These are phyloP conservation scores for Semaprochilodus insignis DNA, from an alignment of 2,797 vertebrate genomes.

Conservation along the genomic window DNA sequence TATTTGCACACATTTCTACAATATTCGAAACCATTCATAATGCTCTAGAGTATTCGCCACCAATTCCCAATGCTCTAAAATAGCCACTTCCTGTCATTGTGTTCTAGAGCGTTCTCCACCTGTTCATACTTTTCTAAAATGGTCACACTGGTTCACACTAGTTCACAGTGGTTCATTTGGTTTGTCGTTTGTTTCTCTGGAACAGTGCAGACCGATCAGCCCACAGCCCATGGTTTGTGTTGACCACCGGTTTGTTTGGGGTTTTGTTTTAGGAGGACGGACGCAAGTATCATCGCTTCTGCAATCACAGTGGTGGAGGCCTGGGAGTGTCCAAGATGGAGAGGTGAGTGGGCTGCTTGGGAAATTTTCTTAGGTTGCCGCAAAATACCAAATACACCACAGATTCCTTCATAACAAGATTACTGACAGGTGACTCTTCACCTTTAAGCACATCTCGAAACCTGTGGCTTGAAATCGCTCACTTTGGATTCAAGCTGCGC, in stretches of 20 bases:
- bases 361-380: background rate
- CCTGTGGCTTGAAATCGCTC: background rate
- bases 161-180: too few species aligned
- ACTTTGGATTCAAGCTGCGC: background rate
- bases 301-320: conserved; percentile 71
- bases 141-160: background rate
- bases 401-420: background rate
- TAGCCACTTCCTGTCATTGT: too few species aligned
- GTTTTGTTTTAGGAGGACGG: conserved; percentile 74
- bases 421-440: background rate
- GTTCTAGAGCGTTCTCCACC: background rate
- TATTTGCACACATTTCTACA: too few species aligned
- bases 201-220: too few species aligned
- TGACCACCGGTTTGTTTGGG: background rate
- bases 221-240: too few species aligned
- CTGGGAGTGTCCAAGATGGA: conserved; percentile 68
- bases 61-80: too few species aligned
- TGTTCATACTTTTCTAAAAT: too few species aligned
- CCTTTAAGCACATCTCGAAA: background rate
- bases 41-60: background rate
- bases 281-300: conserved; percentile 72
- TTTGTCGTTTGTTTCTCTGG: too few species aligned
- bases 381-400: background rate
- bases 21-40: background rate
- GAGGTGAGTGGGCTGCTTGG: conserved; percentile 58